Percentiles rank a stretch among this genome's conserved stretches.
Evolutionary conservation across 2,113 vertebrate genomes (phyloP).

Genomic region (Malurus melanocephalus): DNA sequence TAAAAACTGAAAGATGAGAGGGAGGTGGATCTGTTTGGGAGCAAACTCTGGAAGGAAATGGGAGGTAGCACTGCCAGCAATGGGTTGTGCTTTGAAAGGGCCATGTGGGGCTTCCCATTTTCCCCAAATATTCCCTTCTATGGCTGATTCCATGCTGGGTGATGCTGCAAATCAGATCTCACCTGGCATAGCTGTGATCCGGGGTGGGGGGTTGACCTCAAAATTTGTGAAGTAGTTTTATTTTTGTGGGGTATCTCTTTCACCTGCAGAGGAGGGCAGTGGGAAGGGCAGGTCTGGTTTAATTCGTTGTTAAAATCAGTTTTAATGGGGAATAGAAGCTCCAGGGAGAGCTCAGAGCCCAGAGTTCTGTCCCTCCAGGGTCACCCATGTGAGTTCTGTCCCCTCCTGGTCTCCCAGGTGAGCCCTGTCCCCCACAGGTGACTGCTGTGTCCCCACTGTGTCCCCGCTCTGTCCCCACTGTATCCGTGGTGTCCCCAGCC

Average conservation of each 20-base stretch:
- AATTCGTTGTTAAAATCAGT: not conserved
- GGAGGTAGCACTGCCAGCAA: not conserved
- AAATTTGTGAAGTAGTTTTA: fast-evolving
- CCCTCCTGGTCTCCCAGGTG: not conserved
- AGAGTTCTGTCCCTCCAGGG: too few relatives aligned
- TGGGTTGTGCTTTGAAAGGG: not conserved
- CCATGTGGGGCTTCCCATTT: not conserved
- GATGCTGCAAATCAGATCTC: not conserved
- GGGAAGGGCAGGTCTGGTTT: not conserved
- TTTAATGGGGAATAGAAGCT: not conserved
- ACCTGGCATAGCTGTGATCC: not conserved
- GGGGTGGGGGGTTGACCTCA: not conserved
- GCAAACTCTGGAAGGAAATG: not conserved
- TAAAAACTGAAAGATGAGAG: not conserved
- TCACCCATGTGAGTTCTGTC: too few relatives aligned
- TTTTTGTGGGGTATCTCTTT: not conserved
- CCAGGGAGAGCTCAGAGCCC: not conserved
- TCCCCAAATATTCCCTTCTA: not conserved
- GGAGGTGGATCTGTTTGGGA: not conserved
- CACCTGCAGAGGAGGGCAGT: too few relatives aligned
- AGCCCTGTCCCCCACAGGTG: not conserved
- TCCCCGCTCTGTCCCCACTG: not conserved
- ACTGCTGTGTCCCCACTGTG: too few relatives aligned
- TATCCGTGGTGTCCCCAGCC: not conserved
- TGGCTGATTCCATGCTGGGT: not conserved